Evolutionary conservation across 2,797 vertebrate species (phyloP), one percentile per base, ranked within the genome.

Genomic region (Buceros bicornis): DNA sequence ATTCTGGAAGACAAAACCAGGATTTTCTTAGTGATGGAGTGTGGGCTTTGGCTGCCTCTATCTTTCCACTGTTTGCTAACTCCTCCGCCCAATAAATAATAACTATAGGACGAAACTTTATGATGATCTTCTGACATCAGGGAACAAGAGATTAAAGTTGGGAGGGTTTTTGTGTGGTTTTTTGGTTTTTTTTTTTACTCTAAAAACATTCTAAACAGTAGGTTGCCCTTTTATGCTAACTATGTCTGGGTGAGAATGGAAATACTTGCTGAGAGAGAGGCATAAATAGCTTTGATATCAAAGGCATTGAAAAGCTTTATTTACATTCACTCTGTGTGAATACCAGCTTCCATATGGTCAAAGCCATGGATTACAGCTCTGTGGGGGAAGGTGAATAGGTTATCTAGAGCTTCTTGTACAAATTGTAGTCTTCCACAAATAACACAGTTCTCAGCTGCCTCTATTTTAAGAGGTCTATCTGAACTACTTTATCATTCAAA

Each of bases 201-300:
- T 61, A 93, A 96, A 96, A 79, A 83, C 77, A 72, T 81, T 93
- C 82, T 71, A 80, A 97, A 93, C 97, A 96, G 97, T 95, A 74
- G 97, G 96, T 88, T 93, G 57, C 82, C 92, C 93, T 97, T 97
- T 98, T 97, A 97, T 96, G 90, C 90, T 97, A 97, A 98, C 96
- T 96, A 72, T 66, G 76, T 94, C 95, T 97, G 93, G 89, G 92
- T 97, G 96, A 96, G 92, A 97, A 97, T 83, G 94, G 96, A 97
- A 97, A 93, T 70, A 74, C 97, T 97, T 97, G 96, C 97, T 96
- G 97, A 96, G 97, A 94, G 80, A 94, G 92, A 96, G 95, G 91
- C 94, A 94, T 91, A 97, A 98, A 98, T 93, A 95, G 95, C 93
- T 96, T 96, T 88, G 95, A 92, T 97, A 95, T 92, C 85, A 82